phyloP scores from a whole-genome alignment of 1,140 invertebrate species.

The Rhopalosiphum maidis region DNA sequence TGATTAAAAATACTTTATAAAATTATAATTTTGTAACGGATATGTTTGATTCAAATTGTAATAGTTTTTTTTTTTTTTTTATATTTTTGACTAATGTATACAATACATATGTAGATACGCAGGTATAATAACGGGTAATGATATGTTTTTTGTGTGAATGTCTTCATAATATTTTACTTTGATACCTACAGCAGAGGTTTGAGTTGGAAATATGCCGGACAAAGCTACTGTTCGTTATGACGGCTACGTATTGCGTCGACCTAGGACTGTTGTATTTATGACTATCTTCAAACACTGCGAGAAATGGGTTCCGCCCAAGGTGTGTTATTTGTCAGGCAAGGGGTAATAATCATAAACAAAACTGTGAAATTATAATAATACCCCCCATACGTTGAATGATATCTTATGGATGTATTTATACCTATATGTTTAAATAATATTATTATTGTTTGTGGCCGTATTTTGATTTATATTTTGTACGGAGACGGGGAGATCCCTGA shows the following conservation, averaged over 20 bases:
- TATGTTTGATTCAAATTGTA: neutral
- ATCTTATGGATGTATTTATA: neutral
- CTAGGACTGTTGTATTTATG: neutral
- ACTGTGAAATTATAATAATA: slow-evolving; percentile 21
- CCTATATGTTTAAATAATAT: neutral
- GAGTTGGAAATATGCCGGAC: neutral
- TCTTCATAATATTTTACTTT: neutral
- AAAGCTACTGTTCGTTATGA: slow-evolving; percentile 15
- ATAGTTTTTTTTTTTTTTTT: neutral
- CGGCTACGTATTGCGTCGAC: neutral
- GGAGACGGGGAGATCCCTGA: neutral
- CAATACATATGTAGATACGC: too few species aligned
- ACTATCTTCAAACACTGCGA: too few species aligned
- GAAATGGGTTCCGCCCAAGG: neutral
- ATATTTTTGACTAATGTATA: neutral
- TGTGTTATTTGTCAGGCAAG: neutral
- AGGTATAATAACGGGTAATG: neutral
- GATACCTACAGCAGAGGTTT: neutral
- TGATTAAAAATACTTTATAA: neutral
- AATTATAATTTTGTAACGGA: neutral
- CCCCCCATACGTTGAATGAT: neutral
- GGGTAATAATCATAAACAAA: neutral
- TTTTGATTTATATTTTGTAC: slow-evolving; percentile 27
- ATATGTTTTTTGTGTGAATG: neutral
- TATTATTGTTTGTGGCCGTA: neutral